phyloP scores from a whole-genome alignment of 2,113 vertebrate species.

The Mormyrus iriodes region DNA sequence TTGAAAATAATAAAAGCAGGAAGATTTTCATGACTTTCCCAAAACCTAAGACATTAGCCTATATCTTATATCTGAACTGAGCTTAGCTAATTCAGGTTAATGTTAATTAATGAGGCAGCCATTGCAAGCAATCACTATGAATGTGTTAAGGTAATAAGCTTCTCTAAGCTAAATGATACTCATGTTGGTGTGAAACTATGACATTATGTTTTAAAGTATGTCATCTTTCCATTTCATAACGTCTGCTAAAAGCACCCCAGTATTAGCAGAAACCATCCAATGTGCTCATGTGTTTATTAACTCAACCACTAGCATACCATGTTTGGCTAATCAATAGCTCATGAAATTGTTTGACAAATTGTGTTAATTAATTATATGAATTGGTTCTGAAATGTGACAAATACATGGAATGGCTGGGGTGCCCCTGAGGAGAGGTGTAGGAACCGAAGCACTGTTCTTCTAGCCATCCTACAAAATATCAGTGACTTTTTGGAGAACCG shows the following conservation, averaged over 20 bases:
- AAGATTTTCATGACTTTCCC: neutral
- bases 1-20: neutral
- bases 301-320: neutral
- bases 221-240: neutral
- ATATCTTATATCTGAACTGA: neutral
- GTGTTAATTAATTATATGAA: neutral
- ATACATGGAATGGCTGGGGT: neutral
- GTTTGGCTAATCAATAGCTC: neutral
- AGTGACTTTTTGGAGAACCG: too few species aligned
- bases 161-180: neutral
- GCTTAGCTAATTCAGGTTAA: neutral
- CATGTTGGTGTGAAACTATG: neutral
- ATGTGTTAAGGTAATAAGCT: neutral
- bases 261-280: neutral
- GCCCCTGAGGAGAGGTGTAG: neutral
- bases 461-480: too few species aligned
- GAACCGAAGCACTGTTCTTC: too few species aligned
- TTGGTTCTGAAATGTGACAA: neutral
- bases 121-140: neutral
- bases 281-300: neutral
- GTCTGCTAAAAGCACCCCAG: neutral
- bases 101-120: neutral
- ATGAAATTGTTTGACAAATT: neutral
- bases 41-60: conserved; percentile 5
- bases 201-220: neutral